A percentile compares a stretch with the other conserved stretches of the same genome.
Evolutionary conservation across 1,140 invertebrate genomes (phyloP).

Genomic region (Zophobas morio): DNA sequence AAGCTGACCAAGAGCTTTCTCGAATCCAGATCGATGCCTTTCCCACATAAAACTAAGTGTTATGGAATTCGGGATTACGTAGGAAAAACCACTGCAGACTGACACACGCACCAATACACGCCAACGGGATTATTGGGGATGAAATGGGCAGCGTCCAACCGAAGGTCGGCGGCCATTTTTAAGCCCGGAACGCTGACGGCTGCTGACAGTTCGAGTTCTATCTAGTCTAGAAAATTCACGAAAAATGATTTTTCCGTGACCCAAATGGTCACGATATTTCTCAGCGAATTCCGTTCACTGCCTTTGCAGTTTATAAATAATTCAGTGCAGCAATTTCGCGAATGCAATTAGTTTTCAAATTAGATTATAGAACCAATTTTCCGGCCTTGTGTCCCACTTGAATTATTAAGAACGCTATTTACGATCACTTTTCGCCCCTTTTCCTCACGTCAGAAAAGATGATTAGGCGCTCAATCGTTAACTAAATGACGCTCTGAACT

Average conservation of each 20-base stretch:
- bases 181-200: not conserved
- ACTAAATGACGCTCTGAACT: slow-evolving; percentile 29
- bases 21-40: slow-evolving; percentile 36
- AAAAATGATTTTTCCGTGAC: too few relatives aligned
- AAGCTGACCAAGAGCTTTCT: slow-evolving; percentile 33
- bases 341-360: slow-evolving; percentile 3
- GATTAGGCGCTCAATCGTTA: slow-evolving; percentile 28
- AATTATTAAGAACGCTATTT: slow-evolving; percentile 27
- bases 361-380: slow-evolving; percentile 25
- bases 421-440: slow-evolving; percentile 2
- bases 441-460: slow-evolving; percentile 1
- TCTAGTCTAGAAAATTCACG: too few relatives aligned
- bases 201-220: too few relatives aligned
- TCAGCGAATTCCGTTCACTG: not conserved
- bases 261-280: too few relatives aligned
- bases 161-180: slow-evolving; percentile 3
- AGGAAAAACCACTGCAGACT: slow-evolving; percentile 23
- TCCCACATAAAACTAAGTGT: slow-evolving; percentile 40
- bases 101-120: slow-evolving; percentile 39
- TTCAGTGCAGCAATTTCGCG: slow-evolving; percentile 1
- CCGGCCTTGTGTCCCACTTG: slow-evolving; percentile 21
- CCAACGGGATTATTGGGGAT: slow-evolving; percentile 22
- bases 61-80: slow-evolving; percentile 41
- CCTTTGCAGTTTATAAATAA: not conserved
- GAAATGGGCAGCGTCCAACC: slow-evolving; percentile 11